Conservation (phyloP, 2,113 vertebrate genomes). For the Myiozetetes cayanensis region DNA sequence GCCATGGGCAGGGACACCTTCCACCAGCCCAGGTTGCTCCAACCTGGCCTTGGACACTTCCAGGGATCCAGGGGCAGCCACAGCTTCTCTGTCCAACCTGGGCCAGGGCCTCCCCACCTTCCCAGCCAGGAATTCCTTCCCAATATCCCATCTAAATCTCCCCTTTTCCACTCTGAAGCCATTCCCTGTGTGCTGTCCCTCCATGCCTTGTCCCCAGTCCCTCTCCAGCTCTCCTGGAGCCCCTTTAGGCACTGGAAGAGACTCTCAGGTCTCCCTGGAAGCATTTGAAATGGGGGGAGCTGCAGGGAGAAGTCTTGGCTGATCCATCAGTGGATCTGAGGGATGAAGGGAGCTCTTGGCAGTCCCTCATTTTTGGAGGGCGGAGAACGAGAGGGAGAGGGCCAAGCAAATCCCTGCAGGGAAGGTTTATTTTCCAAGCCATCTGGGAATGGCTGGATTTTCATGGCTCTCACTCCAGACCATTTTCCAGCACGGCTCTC, state of each 20-base stretch:
- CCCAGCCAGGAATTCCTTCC: neutral
- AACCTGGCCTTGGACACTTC: neutral
- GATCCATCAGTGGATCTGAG: neutral
- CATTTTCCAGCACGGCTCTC: neutral
- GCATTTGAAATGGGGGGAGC: neutral
- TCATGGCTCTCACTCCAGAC: neutral
- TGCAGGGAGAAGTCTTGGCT: neutral
- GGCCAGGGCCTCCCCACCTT: neutral
- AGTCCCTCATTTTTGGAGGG: neutral
- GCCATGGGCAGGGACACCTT: neutral
- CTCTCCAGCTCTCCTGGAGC: neutral
- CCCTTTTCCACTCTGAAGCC: neutral
- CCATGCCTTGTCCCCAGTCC: rapidly evolving
- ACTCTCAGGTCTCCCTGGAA: neutral
- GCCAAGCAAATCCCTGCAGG: neutral
- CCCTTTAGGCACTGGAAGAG: rapidly evolving
- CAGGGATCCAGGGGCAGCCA: neutral
- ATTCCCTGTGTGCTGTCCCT: neutral
- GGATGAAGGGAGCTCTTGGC: neutral
- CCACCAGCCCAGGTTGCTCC: neutral
- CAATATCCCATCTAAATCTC: neutral
- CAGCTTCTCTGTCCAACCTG: neutral
- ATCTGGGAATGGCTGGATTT: neutral
- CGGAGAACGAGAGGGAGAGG: neutral
- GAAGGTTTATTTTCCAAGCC: neutral